Evolutionary conservation across 2,888 invertebrate species (phyloP), one percentile per base, ranked within the genome.

Genomic region (Drosophila mulleri): DNA sequence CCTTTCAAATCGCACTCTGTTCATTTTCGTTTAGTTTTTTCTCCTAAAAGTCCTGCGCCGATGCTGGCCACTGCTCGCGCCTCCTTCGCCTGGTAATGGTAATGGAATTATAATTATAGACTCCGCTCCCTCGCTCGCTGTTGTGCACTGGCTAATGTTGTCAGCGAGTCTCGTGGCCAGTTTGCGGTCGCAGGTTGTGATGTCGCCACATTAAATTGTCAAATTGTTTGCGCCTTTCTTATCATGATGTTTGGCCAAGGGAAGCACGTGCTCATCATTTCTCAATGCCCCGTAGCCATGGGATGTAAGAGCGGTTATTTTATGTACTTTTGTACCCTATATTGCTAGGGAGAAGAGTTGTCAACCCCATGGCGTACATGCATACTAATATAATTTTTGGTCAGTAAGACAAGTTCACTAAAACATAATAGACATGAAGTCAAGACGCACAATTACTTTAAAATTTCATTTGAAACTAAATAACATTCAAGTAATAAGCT

Each of bases 31-130:
- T 68, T 65, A 41, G 47, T 79, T 53, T 41, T 66, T 65, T 14
- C 32, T 39, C 14, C 1, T 54, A 26, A 44, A 60, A 44, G 78
- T 75, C 67, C 58, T 80, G 71, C 8, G 45, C 32, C 81, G 71
- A 76, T 77, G 77, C 81, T 80, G 77, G 72, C 61, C 60, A 42
- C 53, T 54, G 76, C 58, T 56, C 57, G 52, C 64, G 65, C 68
- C 85, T 82, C 82, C 76, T 71, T 83, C 74, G 70, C 80, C 53
- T 53, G 58, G 69, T 68, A 80, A 71, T 84, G 83, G 83, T 91
- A 91, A 91, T 91, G 91, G 91, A 91, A 91, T 88, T 91, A 91
- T 91, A 91, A 91, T 91, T 91, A 91, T 91, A 91, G 91, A 85
- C 82, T 82, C 73, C 78, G 83, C 83, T 79, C 71, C 79, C 75